These are phyloP conservation scores for Hafferia zeledoni DNA, from an alignment of 2,797 vertebrate species.

Conservation along the genomic window DNA sequence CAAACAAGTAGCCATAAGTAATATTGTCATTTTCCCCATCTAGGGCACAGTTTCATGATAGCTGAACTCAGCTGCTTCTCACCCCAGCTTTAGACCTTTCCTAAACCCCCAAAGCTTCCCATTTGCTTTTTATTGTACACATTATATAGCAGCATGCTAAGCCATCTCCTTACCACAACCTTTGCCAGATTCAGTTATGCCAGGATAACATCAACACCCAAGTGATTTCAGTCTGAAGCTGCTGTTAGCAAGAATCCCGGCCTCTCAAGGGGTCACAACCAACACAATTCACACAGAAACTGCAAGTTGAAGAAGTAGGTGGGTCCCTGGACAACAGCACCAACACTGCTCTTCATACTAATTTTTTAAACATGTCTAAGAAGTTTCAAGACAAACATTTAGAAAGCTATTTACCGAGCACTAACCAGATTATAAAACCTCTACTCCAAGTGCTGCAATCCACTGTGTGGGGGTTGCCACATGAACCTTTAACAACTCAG, in stretches of 20 bases:
- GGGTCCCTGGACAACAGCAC: neutral
- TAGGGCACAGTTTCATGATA: neutral
- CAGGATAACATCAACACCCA: neutral
- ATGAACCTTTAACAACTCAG: neutral
- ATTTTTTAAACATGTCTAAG: rapidly evolving
- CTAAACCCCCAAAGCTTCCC: neutral
- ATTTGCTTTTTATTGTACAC: neutral
- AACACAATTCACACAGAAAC: neutral
- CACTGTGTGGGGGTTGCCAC: no score
- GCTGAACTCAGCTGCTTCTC: neutral
- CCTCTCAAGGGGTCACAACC: neutral
- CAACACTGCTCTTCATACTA: neutral
- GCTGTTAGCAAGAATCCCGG: neutral
- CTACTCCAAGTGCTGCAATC: neutral
- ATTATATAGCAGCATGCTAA: neutral
- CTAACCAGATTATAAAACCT: neutral
- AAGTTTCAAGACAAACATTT: neutral
- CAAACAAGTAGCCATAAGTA: neutral
- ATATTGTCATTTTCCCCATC: neutral
- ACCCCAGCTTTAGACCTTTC: neutral
- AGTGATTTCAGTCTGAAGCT: neutral
- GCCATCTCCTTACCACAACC: neutral
- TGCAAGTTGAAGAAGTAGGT: neutral
- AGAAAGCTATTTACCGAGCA: rapidly evolving
- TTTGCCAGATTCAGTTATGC: neutral